Conservation (phyloP, 2,797 vertebrate species). For the Garrulus glandarius region DNA sequence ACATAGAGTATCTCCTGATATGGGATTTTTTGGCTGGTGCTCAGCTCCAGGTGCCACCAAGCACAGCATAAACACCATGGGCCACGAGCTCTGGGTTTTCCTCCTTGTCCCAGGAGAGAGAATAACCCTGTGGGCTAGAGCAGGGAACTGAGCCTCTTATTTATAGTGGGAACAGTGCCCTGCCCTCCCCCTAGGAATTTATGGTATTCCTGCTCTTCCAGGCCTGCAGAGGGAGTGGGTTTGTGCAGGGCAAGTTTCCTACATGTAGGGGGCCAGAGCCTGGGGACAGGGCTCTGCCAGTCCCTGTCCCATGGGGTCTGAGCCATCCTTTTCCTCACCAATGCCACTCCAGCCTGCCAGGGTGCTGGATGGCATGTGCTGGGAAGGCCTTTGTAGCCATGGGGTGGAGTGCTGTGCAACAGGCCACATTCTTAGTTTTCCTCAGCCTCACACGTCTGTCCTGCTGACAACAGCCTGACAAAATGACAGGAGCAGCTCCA, state of each 20-base stretch:
- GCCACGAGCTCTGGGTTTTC: not conserved
- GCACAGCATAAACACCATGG: not conserved
- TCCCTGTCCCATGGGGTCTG: rapidly evolving
- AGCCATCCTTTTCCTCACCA: not conserved
- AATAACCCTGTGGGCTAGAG: not conserved
- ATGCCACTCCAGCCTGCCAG: not conserved
- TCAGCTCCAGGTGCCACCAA: not conserved
- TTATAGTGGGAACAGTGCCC: not conserved
- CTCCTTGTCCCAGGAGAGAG: not conserved
- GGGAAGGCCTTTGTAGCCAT: not conserved
- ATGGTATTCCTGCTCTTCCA: not conserved
- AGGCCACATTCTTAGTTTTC: not conserved
- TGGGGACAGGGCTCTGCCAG: not conserved
- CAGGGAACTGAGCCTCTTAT: not conserved
- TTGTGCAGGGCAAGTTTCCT: not conserved
- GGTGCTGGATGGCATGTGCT: not conserved
- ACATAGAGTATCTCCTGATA: not conserved
- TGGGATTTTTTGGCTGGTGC: not conserved
- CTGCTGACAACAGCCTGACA: not conserved
- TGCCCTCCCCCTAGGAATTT: not conserved
- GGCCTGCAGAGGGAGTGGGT: not conserved
- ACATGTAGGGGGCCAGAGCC: rapidly evolving
- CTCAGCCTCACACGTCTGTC: not conserved
- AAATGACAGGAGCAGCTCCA: not conserved
- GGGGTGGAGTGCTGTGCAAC: not conserved